A percentile compares a stretch with the other conserved stretches of the same genome.
Conservation (phyloP, 2,113 vertebrate genomes). For the Mormyrus lacerda region DNA sequence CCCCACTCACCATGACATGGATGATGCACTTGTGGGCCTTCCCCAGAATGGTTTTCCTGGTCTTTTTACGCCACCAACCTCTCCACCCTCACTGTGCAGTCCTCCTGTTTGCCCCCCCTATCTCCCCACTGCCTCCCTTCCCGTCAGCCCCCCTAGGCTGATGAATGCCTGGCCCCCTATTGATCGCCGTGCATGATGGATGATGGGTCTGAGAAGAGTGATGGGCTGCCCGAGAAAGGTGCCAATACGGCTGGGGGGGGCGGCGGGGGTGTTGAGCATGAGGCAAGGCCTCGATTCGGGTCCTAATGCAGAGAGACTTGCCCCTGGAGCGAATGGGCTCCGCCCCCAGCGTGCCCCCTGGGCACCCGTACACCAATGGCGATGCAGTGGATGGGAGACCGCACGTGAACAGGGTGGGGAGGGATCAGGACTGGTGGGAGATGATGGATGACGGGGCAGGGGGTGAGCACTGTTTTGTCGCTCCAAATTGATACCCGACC, state of each 20-base stretch:
- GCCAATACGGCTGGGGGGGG: conserved; percentile 57
- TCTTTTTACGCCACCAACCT: not conserved
- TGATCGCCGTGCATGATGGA: conserved; percentile 77
- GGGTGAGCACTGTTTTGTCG: conserved; percentile 76
- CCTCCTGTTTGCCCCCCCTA: not conserved
- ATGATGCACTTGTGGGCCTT: not conserved
- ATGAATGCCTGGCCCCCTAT: conserved; percentile 85
- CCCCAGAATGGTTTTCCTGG: not conserved
- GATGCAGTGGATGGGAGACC: conserved; percentile 22
- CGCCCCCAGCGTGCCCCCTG: conserved; percentile 25
- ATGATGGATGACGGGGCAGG: conserved; percentile 97
- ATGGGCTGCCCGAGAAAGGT: conserved; percentile 71
- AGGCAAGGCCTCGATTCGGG: conserved; percentile 59
- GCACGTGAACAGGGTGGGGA: conserved; percentile 6
- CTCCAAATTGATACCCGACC: conserved; percentile 92
- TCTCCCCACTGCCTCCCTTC: conserved; percentile 17
- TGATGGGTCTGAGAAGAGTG: conserved; percentile 72
- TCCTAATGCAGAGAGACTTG: conserved; percentile 68
- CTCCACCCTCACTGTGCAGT: not conserved
- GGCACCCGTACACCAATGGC: not conserved
- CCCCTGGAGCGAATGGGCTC: conserved; percentile 40
- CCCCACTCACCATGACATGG: not conserved
- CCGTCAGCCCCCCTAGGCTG: conserved; percentile 48
- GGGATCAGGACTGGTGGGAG: conserved; percentile 49
- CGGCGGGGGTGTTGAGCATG: conserved; percentile 45